These are phyloP conservation scores for Archocentrus centrarchus DNA, from an alignment of 2,113 vertebrate genomes.

Conservation along the genomic window DNA sequence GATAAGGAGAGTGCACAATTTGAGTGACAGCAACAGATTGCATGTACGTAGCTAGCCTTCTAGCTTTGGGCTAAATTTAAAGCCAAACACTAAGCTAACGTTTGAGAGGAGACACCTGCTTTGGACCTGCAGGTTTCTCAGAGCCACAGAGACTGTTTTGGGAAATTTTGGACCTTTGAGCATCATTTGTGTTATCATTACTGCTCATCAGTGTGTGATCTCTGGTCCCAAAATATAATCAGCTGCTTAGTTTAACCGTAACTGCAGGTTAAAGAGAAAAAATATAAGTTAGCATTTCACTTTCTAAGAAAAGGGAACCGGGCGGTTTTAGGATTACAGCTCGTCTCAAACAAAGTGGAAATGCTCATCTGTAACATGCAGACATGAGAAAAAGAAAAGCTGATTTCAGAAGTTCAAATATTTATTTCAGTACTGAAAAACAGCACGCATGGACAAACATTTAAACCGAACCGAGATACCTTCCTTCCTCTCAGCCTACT, in stretches of 20 bases:
- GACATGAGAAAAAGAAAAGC: neutral
- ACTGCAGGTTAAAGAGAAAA: neutral
- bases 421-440: neutral
- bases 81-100: neutral
- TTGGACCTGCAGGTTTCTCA: neutral
- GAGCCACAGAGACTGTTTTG: neutral
- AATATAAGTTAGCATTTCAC: accelerated
- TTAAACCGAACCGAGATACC: neutral
- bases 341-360: neutral
- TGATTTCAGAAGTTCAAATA: neutral
- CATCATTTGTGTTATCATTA: neutral
- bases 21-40: neutral
- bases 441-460: neutral
- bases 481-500: neutral
- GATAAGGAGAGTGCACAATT: neutral
- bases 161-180: neutral
- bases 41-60: accelerated
- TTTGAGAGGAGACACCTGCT: neutral
- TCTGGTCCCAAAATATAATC: too few relatives aligned
- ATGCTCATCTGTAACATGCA: neutral
- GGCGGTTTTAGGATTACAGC: neutral
- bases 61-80: accelerated
- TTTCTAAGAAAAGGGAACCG: neutral
- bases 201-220: neutral
- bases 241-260: neutral